Conservation (phyloP, 2,888 invertebrate species). For the Clanis bilineata region DNA sequence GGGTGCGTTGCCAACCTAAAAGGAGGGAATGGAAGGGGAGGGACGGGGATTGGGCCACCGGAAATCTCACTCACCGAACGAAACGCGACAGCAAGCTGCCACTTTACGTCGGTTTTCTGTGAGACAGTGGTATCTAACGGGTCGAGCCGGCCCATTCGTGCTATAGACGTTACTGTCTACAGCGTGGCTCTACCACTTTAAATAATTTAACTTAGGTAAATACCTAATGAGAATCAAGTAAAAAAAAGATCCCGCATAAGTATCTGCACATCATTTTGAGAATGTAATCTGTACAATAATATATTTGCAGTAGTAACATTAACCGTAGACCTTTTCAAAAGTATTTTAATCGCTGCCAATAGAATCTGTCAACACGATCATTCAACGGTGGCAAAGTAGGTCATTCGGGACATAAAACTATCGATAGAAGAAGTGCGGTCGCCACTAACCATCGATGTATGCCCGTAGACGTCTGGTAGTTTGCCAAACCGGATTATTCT, state of each 20-base stretch:
- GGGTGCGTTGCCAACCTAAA: no score
- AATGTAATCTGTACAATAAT: neutral
- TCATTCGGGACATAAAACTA: slow-evolving; percentile 18
- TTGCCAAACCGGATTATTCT: slow-evolving; percentile 16
- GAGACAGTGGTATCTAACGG: no score
- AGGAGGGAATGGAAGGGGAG: no score
- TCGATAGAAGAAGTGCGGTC: slow-evolving; percentile 14
- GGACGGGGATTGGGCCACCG: no score
- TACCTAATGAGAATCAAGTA: no score
- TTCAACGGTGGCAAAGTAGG: slow-evolving; percentile 16
- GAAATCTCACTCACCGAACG: no score
- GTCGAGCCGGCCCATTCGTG: no score
- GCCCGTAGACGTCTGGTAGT: slow-evolving; percentile 12
- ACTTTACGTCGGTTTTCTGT: no score
- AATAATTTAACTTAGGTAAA: no score
- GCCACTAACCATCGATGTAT: slow-evolving; percentile 9
- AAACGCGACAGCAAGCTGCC: no score
- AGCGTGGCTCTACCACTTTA: no score
- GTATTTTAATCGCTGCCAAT: slow-evolving; percentile 16
- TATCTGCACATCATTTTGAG: neutral
- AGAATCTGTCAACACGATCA: slow-evolving; percentile 16
- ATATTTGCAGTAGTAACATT: neutral
- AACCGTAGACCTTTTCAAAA: neutral
- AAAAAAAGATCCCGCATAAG: neutral
- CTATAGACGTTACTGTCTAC: no score